A percentile compares a stretch with the other conserved stretches of the same genome.
These are phyloP conservation scores for Phalloptychus januarius DNA, from an alignment of 2,797 vertebrate species.

Conservation along the genomic window DNA sequence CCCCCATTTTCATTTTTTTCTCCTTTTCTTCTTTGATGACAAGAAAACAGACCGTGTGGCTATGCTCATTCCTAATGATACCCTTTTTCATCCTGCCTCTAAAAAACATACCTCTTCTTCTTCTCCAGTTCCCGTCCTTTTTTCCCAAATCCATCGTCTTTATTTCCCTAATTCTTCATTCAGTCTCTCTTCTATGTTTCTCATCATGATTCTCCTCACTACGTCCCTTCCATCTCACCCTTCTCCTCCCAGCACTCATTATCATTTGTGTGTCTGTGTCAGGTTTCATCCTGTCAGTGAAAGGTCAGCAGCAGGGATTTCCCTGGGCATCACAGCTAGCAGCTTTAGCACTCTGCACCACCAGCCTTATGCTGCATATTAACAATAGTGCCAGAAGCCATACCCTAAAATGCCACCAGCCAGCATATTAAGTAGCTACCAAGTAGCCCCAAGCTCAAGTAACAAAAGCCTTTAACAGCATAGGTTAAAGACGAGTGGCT, in stretches of 20 bases:
- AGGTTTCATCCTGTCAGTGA: slow-evolving; percentile 78
- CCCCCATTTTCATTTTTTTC: not conserved
- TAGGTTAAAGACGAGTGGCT: slow-evolving; percentile 51
- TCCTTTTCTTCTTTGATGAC: not conserved
- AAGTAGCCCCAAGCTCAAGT: slow-evolving; percentile 46
- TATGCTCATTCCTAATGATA: slow-evolving; percentile 1
- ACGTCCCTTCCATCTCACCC: slow-evolving; percentile 18
- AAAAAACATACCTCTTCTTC: slow-evolving; percentile 20
- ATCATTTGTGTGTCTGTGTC: slow-evolving; percentile 73
- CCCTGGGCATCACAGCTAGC: slow-evolving; percentile 76
- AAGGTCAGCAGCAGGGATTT: slow-evolving; percentile 81
- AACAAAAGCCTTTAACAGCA: slow-evolving; percentile 39
- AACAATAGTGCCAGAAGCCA: slow-evolving; percentile 61
- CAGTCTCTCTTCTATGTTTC: slow-evolving; percentile 21
- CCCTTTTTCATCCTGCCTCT: slow-evolving; percentile 4
- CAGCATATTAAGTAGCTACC: slow-evolving; percentile 69
- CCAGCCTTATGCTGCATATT: slow-evolving; percentile 75
- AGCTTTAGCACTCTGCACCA: slow-evolving; percentile 71
- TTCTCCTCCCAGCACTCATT: slow-evolving; percentile 62
- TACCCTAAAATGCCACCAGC: slow-evolving; percentile 64
- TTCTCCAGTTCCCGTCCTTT: slow-evolving; percentile 7
- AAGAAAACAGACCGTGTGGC: not conserved
- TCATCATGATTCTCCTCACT: slow-evolving; percentile 26
- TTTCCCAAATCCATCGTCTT: slow-evolving; percentile 26
- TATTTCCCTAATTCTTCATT: slow-evolving; percentile 45